Evolutionary conservation across 2,888 invertebrate genomes (phyloP), one percentile per base, ranked within the genome.

Genomic region (Resseliella maxima): DNA sequence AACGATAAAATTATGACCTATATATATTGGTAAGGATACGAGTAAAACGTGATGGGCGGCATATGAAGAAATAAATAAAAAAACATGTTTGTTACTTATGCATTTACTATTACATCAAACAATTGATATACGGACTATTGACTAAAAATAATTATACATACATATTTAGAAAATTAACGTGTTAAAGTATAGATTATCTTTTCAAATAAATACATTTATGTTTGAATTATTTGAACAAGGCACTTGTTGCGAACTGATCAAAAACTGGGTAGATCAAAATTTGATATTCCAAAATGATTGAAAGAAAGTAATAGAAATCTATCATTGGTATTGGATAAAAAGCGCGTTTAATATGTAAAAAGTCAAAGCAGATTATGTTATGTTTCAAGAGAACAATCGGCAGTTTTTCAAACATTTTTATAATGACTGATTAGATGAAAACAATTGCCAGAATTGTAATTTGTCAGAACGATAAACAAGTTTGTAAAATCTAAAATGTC

Each of bases 221-320:
- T 72, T 72, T 72, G 72, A 72, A 72, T 72, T 35, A 72, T 72
- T 72, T 72, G 72, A 72, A 72, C 72, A 72, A 72, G 72, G 72
- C 72, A 72, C 72, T 72, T 72, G 72, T 72, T 72, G 72, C 72
- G 72, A 72, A 72, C 72, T 72, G 72, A 72, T 72, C 72, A 72
- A 72, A 59, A 72, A 72, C 72, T 72, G 72, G 72, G 72, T 35
- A 15, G 0, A 59, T 24, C 59, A 59, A 24, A 50, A 31, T 72
- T 27, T 35, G 72, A 72, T 72, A 72, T 72, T 72, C 38, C 38
- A 83, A 83, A 83, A 12, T n/a, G n/a, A 8, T n/a, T 38, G n/a
- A 38, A 38, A 36, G 3, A 36, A 38, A 36, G n/a, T 12, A 0
- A 12, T 6, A 36, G 21, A 81, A 81, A 64, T 64, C 21, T 35